A percentile compares a stretch with the other conserved stretches of the same genome.
Conservation (phyloP, 2,888 invertebrate species). For the Philonicus albiceps region DNA sequence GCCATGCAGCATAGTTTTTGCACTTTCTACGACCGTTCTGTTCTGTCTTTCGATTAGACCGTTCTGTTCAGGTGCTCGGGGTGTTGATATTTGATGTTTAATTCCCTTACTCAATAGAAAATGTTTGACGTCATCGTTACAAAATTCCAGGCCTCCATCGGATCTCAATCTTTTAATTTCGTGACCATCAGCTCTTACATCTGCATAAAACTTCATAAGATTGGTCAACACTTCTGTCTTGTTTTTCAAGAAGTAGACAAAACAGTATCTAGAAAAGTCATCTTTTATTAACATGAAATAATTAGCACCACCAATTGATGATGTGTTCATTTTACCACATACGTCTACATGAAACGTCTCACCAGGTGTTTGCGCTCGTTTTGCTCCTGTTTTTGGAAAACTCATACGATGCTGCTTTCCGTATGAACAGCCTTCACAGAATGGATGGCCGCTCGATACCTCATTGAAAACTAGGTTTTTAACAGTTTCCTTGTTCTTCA, state of each 20-base stretch:
- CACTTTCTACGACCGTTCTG: constrained; percentile 38
- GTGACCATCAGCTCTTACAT: constrained; percentile 25
- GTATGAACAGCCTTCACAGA: constrained; percentile 43
- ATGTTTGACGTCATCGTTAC: constrained; percentile 40
- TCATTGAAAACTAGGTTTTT: constrained; percentile 10
- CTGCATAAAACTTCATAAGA: constrained; percentile 42
- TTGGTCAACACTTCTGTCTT: constrained; percentile 47
- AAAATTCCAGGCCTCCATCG: constrained; percentile 46
- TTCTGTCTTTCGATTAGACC: constrained; percentile 43
- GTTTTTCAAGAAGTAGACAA: constrained; percentile 49
- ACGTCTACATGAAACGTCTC: constrained; percentile 49
- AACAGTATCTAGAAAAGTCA: constrained; percentile 49
- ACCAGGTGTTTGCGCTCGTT: constrained; percentile 29
- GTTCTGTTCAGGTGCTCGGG: constrained; percentile 46
- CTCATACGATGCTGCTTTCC: constrained; percentile 35
- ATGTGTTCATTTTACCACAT: constrained; percentile 48
- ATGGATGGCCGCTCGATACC: not conserved
- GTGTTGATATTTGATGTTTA: constrained; percentile 45
- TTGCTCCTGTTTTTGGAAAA: constrained; percentile 39
- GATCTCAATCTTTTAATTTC: constrained; percentile 45
- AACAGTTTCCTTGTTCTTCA: constrained; percentile 2
- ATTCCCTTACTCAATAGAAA: constrained; percentile 42
- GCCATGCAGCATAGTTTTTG: constrained; percentile 42
- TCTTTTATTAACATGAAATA: constrained; percentile 51
- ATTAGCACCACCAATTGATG: constrained; percentile 49